Conservation (phyloP, 2,113 vertebrate genomes). For the Tor tambroides region DNA sequence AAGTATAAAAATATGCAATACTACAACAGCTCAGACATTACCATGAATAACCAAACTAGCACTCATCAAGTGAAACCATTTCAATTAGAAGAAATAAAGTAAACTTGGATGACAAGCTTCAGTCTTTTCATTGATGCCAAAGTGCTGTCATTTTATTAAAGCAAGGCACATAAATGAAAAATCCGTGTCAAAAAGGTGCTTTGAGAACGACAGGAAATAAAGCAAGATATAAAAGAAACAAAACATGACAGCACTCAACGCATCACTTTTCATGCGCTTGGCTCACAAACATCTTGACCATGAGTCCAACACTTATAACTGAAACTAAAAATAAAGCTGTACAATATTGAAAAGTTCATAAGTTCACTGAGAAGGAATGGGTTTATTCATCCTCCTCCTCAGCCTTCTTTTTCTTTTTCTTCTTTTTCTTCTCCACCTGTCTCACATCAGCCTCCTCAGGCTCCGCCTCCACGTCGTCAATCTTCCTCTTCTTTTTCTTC, state of each 20-base stretch:
- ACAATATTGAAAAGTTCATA: constrained; percentile 58
- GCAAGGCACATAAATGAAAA: constrained; percentile 27
- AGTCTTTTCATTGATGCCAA: neutral
- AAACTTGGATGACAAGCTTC: neutral
- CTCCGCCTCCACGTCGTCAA: constrained; percentile 35
- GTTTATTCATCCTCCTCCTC: constrained; percentile 23
- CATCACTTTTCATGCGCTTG: neutral
- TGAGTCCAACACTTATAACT: neutral
- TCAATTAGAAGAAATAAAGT: neutral
- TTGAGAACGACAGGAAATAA: constrained; percentile 23
- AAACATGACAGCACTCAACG: neutral
- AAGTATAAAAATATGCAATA: constrained; percentile 16
- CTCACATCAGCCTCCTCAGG: constrained; percentile 59
- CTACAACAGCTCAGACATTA: neutral
- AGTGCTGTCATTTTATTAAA: neutral
- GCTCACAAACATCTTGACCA: neutral
- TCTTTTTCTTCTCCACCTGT: constrained; percentile 73
- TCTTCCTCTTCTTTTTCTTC: constrained; percentile 77
- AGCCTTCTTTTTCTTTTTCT: constrained; percentile 36
- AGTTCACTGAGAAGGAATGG: constrained; percentile 30
- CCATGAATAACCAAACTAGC: neutral
- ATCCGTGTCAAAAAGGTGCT: constrained; percentile 18
- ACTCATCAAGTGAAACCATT: neutral
- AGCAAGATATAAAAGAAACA: constrained; percentile 1
- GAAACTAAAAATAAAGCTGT: constrained; percentile 63